Percentiles rank a stretch among this genome's conserved stretches.
Conservation (phyloP, 2,113 vertebrate genomes). For the Trogon melanurus region DNA sequence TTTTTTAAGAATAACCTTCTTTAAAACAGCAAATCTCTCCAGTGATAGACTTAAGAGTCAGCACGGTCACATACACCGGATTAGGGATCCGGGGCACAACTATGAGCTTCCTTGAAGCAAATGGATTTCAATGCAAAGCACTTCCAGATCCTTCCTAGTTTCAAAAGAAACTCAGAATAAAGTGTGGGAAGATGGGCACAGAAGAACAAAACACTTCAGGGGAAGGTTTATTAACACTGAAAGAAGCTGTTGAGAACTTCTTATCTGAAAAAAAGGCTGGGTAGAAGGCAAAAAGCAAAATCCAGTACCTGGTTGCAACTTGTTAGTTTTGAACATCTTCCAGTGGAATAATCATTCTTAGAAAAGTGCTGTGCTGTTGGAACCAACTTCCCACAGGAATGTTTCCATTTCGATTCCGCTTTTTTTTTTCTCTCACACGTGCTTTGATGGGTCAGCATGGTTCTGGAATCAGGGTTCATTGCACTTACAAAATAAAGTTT, state of each 20-base stretch:
- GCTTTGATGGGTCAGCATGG: neutral
- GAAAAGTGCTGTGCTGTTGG: neutral
- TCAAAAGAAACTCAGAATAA: neutral
- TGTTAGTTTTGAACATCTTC: neutral
- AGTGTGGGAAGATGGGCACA: neutral
- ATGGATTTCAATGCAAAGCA: neutral
- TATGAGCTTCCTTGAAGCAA: neutral
- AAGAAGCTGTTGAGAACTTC: neutral
- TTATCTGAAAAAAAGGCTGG: neutral
- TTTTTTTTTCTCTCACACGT: neutral
- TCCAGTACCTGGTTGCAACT: neutral
- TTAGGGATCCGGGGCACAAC: neutral
- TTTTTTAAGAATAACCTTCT: neutral
- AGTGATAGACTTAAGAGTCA: neutral
- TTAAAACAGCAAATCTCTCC: neutral
- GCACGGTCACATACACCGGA: neutral
- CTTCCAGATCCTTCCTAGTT: neutral
- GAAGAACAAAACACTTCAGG: neutral
- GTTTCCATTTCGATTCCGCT: neutral
- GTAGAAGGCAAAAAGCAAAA: constrained; percentile 3
- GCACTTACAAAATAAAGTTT: neutral
- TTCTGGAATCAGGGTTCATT: neutral
- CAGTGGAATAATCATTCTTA: neutral
- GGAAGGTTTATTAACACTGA: neutral
- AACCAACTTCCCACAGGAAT: neutral